Evolutionary conservation across 2,888 invertebrate species (phyloP).

Genomic region (Capitulum mitella): DNA sequence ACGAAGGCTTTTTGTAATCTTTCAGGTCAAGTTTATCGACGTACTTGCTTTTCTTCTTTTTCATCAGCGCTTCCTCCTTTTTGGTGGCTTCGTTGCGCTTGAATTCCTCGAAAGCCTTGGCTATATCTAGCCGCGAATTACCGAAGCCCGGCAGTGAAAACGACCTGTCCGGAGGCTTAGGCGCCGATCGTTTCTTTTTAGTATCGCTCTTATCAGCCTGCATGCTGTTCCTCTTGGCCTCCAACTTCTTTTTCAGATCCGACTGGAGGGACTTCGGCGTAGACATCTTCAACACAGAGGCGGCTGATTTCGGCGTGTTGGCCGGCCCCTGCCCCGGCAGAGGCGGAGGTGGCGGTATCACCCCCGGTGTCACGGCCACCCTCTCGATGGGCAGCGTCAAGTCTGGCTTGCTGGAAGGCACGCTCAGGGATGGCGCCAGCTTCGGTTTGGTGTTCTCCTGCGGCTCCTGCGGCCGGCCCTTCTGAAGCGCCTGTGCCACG

Average conservation of each 20-base stretch:
- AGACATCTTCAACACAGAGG: not conserved
- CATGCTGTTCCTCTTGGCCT: not conserved
- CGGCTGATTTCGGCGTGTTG: not conserved
- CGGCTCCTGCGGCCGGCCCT: not conserved
- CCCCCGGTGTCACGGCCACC: not conserved
- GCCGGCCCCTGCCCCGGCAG: not conserved
- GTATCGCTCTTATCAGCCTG: not conserved
- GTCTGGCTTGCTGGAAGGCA: not conserved
- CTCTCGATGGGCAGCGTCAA: not conserved
- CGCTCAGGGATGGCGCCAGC: not conserved
- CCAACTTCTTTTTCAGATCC: constrained; percentile 5
- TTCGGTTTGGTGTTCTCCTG: not conserved
- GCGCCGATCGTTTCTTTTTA: not conserved
- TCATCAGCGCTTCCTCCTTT: not conserved
- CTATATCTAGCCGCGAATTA: not conserved
- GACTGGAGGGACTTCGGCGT: not conserved
- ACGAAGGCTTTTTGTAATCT: not conserved
- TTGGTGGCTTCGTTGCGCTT: not conserved
- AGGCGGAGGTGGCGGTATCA: not conserved
- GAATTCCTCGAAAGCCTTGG: constrained; percentile 6
- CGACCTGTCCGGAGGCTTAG: not conserved
- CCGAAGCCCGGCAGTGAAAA: not conserved
- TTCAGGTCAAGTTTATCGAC: not conserved
- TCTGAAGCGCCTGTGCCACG: not conserved
- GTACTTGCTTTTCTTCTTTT: not conserved